Conservation (phyloP, 1,140 invertebrate genomes). For the Trypoxylus dichotomus region DNA sequence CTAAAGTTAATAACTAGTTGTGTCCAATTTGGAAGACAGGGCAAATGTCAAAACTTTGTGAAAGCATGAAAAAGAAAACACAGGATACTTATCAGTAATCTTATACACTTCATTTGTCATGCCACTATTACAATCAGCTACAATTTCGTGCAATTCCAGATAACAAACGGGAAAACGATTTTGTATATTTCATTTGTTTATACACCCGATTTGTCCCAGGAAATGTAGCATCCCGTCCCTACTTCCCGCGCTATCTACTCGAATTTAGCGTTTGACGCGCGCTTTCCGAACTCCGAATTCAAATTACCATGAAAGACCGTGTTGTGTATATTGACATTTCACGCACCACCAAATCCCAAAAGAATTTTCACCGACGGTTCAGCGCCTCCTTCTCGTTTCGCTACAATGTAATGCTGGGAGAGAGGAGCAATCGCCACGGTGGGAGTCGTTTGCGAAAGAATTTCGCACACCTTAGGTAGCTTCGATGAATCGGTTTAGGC, state of each 20-base stretch:
- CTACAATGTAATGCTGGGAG: not conserved
- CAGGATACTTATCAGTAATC: too few relatives aligned
- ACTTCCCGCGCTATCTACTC: not conserved
- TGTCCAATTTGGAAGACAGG: too few relatives aligned
- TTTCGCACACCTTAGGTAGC: not conserved
- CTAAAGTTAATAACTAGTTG: too few relatives aligned
- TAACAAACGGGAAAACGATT: not conserved
- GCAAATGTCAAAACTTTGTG: too few relatives aligned
- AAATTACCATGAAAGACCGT: constrained; percentile 7
- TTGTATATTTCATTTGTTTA: not conserved
- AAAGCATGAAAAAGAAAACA: too few relatives aligned
- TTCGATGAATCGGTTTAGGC: not conserved
- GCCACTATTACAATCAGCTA: not conserved
- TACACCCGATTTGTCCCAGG: not conserved
- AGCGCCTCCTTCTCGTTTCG: not conserved
- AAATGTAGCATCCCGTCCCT: not conserved
- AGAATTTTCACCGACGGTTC: not conserved
- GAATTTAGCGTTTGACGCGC: not conserved
- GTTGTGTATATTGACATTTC: constrained; percentile 14
- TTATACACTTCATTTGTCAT: too few relatives aligned
- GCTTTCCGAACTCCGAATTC: not conserved
- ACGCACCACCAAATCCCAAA: not conserved
- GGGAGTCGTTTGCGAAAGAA: not conserved
- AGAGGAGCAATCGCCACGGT: not conserved
- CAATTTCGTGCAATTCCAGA: not conserved